A percentile compares a stretch with the other conserved stretches of the same genome.
phyloP scores from a whole-genome alignment of 2,797 vertebrate species.

The Siniperca undulata region DNA sequence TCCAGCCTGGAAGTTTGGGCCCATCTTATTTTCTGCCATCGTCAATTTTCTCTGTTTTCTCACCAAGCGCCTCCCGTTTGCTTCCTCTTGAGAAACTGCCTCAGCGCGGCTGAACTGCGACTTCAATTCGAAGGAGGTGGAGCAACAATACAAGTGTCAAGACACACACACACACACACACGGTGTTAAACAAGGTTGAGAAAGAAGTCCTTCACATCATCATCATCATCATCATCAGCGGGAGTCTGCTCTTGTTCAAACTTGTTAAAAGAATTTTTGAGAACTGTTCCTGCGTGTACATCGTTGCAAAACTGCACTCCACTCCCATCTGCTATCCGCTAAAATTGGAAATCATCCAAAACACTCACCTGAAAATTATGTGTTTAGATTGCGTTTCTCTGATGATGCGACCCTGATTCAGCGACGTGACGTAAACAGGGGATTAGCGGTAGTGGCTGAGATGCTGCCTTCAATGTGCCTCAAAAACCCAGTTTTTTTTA shows the following conservation, averaged over 20 bases:
- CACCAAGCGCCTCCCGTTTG: conserved; percentile 14
- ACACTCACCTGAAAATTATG: conserved; percentile 66
- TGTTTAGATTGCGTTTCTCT: conserved; percentile 35
- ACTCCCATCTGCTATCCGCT: neutral
- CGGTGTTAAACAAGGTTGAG: neutral
- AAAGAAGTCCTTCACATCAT: neutral
- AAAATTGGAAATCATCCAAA: neutral
- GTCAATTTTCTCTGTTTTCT: conserved; percentile 32
- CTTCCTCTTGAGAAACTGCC: conserved; percentile 51
- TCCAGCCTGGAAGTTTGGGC: conserved; percentile 87
- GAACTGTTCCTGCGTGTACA: fast-evolving
- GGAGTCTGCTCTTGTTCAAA: conserved; percentile 29
- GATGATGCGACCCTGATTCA: conserved; percentile 46
- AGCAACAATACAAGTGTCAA: conserved; percentile 47
- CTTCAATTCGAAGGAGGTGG: conserved; percentile 62
- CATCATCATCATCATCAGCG: neutral
- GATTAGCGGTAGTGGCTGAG: neutral
- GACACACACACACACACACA: neutral
- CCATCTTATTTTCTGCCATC: conserved; percentile 91
- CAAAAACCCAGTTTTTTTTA: neutral
- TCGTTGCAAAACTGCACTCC: neutral
- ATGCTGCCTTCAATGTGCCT: conserved; percentile 16
- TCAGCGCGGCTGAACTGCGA: neutral
- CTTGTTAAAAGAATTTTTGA: conserved; percentile 27
- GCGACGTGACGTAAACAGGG: conserved; percentile 21